phyloP scores from a whole-genome alignment of 2,797 vertebrate species.

The Esox masquinongy region DNA sequence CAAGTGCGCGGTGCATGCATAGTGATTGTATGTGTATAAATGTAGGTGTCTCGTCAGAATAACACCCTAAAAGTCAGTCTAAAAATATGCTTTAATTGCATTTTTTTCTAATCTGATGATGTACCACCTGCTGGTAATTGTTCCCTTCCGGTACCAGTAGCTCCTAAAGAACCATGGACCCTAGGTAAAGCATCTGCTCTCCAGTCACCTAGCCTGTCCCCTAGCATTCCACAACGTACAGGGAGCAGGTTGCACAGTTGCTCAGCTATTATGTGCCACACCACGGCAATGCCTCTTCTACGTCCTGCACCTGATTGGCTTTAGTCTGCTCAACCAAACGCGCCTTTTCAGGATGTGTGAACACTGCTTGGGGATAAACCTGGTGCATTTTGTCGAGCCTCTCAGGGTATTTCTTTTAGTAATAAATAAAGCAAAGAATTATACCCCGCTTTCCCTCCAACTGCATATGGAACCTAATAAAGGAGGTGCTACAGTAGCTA shows the following conservation, averaged over 20 bases:
- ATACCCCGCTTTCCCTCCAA: conserved; percentile 1
- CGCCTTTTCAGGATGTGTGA: conserved; percentile 1
- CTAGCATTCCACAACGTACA: not conserved
- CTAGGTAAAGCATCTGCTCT: not conserved
- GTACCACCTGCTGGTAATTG: not conserved
- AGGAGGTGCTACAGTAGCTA: not conserved
- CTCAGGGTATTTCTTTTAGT: not conserved
- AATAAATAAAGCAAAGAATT: not conserved
- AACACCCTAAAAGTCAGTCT: not conserved
- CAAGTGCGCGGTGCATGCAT: not conserved
- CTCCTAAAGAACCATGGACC: not conserved
- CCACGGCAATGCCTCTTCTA: not conserved
- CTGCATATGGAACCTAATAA: not conserved
- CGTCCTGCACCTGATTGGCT: conserved; percentile 8
- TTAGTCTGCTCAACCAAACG: conserved; percentile 19
- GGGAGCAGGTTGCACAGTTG: not conserved
- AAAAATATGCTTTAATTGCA: not conserved
- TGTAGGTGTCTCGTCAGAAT: no score
- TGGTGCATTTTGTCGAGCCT: conserved; percentile 19
- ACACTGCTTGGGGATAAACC: conserved; percentile 10
- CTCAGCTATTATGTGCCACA: not conserved
- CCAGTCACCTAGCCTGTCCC: not conserved
- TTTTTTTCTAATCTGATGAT: not conserved
- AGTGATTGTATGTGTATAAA: not conserved
- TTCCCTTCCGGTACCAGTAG: not conserved